Evolutionary conservation across 2,797 vertebrate genomes (phyloP).

Genomic region (Toxotes lorentzi): DNA sequence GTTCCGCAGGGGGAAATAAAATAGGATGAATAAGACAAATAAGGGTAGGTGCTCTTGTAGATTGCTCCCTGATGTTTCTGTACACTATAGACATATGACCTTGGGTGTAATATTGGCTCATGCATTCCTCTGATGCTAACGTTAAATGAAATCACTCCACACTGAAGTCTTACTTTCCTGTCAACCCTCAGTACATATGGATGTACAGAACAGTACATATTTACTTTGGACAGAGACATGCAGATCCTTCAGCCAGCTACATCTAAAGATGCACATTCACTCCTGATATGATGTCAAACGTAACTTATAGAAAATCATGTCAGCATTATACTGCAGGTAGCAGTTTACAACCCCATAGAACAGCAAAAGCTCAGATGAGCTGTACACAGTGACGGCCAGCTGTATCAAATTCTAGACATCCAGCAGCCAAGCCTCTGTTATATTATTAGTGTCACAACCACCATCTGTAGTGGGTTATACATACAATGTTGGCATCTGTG

Average conservation of each 20-base stretch:
- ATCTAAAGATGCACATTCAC: conserved; percentile 25
- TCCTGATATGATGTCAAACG: conserved; percentile 34
- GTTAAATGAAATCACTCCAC: conserved; percentile 31
- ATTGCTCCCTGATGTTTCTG: conserved; percentile 51
- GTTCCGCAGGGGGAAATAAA: conserved; percentile 51
- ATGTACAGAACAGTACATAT: neutral
- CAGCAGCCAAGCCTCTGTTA: conserved; percentile 56
- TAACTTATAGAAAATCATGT: conserved; percentile 26
- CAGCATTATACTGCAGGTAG: conserved; percentile 45
- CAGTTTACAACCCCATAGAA: conserved; percentile 44
- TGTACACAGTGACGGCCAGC: conserved; percentile 50
- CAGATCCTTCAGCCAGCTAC: conserved; percentile 26
- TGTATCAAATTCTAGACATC: conserved; percentile 60
- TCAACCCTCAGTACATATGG: conserved; percentile 6
- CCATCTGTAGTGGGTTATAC: conserved; percentile 70
- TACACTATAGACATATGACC: conserved; percentile 34
- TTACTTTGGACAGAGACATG: conserved; percentile 31
- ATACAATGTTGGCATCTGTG: conserved; percentile 64
- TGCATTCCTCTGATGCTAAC: conserved; percentile 34
- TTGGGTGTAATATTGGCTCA: conserved; percentile 49
- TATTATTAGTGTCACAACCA: conserved; percentile 71
- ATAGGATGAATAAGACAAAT: conserved; percentile 47
- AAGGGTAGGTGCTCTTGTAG: conserved; percentile 27
- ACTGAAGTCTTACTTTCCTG: conserved; percentile 45
- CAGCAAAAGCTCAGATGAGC: conserved; percentile 42